Evolutionary conservation across 2,113 vertebrate species (phyloP).

Genomic region (Phalacrocorax brasilianus): DNA sequence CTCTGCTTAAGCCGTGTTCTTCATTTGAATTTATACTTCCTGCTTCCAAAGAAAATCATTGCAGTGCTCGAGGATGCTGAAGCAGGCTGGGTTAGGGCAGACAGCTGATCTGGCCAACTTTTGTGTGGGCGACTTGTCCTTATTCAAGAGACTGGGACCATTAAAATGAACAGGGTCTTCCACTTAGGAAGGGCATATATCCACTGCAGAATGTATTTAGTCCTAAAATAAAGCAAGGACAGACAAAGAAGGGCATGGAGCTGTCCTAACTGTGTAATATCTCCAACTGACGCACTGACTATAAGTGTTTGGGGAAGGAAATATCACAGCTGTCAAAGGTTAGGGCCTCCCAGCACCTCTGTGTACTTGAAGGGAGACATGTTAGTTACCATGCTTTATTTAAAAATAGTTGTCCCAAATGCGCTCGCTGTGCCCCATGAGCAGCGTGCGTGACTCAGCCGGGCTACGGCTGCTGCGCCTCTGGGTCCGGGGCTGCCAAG

Average conservation of each 20-base stretch:
- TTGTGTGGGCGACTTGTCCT: neutral
- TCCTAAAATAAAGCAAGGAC: neutral
- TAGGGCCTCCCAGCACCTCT: neutral
- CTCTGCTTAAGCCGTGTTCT: neutral
- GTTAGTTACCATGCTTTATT: neutral
- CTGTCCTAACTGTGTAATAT: neutral
- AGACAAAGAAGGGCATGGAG: neutral
- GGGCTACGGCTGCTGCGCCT: accelerated
- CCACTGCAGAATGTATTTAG: neutral
- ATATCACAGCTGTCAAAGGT: neutral
- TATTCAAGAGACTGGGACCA: neutral
- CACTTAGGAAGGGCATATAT: neutral
- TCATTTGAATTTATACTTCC: neutral
- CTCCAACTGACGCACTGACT: neutral
- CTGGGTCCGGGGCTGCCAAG: accelerated
- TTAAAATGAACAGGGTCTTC: neutral
- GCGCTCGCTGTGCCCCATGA: neutral
- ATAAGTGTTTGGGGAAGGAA: neutral
- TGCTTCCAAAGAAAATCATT: neutral
- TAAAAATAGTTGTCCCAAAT: neutral
- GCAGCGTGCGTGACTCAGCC: neutral
- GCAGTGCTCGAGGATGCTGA: neutral
- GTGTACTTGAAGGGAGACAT: neutral
- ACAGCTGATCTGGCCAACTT: neutral
- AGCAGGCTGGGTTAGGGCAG: neutral